Conservation (phyloP, 2,113 vertebrate genomes). For the Panthera leo region DNA sequence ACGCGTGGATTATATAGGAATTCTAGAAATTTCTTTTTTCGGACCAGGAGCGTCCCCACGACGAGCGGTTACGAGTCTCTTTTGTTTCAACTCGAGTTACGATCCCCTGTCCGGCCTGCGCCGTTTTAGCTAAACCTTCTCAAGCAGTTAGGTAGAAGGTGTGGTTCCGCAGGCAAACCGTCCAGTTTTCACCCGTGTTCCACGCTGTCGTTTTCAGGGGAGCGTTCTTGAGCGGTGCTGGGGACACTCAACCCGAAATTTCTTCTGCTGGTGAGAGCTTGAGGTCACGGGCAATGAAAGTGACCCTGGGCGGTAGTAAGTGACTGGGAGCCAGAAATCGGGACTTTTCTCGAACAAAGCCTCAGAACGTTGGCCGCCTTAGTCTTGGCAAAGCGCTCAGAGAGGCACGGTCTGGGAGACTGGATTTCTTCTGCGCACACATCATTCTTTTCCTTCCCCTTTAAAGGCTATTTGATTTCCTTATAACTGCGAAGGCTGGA, state of each 20-base stretch:
- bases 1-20: background rate
- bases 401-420: background rate
- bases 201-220: fast-evolving
- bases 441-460: background rate
- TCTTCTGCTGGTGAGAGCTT: background rate
- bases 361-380: no score
- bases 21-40: background rate
- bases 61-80: background rate
- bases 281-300: background rate
- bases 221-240: no score
- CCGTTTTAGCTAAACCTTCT: background rate
- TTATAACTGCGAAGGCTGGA: background rate
- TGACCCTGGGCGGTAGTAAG: background rate
- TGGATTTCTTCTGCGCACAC: background rate
- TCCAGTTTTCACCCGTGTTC: no score
- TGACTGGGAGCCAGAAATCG: background rate
- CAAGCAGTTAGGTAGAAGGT: background rate
- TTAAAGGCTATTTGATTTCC: background rate
- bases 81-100: background rate
- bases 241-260: background rate
- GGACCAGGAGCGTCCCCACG: background rate
- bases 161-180: fast-evolving
- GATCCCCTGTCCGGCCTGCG: background rate
- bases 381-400: background rate
- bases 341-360: fast-evolving